Evolutionary conservation across 37 sponge, comb jelly and placozoan species (phyloP), one percentile per base, ranked within the genome.

Genomic region (Agelas oroides): DNA sequence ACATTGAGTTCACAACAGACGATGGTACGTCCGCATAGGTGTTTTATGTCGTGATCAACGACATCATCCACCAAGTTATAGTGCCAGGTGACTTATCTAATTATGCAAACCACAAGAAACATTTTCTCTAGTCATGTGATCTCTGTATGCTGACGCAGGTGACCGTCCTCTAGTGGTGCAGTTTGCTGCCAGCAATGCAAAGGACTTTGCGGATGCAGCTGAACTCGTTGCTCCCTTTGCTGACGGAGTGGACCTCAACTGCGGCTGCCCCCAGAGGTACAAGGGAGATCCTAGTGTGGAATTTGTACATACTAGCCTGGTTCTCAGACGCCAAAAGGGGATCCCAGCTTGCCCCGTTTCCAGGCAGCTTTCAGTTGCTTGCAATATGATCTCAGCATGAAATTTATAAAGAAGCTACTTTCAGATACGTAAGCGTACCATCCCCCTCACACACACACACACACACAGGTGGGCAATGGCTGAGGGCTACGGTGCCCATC

Each of bases 181-280:
- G 83, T 97, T 97, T 95, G 98, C 98, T 55, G 96, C 96, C 25
- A 84, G 70, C 41, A 88, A 89, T 79, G 89, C 94, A 23, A 72
- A 84, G 25, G 83, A 97, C 36, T 97, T 97, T 87, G 92, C 92
- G 20, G 84, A 40, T 65, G 95, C 98, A 2, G 87, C 96, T 34
- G 80, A 88, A 54, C 77, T 97, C 31, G 81, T 97, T 14, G 72
- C 94, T 15, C 98, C 98, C 73, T 97, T 68, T 79, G 91, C 60
- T 1, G 98, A 97, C 86, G 98, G 75, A 14, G 92, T 97, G 23
- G 98, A 97, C 60, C 82, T 97, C 8, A 97, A 97, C 80, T 97
- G 98, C 84, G 98, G 98, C 32, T 97, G 98, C 73, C 98, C 98
- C 23, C 98, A 97, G 66, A 78, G 87, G 89, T 93, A 69, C 27